These are phyloP conservation scores for Hydractinia echinata DNA, from an alignment of 30 jellyfish, hydroid and myxozoan genomes.

Conservation along the genomic window DNA sequence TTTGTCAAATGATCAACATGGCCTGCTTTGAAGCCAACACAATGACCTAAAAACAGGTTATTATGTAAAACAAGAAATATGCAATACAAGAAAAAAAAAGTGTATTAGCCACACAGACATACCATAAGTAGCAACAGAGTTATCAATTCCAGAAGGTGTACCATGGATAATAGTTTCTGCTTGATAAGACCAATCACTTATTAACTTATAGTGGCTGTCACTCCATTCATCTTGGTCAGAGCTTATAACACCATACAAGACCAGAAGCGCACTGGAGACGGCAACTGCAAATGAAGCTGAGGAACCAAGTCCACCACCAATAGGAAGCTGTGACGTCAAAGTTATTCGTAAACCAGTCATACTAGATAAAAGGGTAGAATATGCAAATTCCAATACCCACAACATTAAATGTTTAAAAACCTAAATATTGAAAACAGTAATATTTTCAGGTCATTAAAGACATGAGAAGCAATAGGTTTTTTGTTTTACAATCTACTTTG, in stretches of 20 bases:
- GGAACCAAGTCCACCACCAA: conserved; percentile 96
- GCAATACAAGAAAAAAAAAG: background rate
- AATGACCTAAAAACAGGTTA: too few species aligned
- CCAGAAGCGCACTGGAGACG: conserved; percentile 55
- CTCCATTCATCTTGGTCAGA: background rate
- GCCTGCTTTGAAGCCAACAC: too few species aligned
- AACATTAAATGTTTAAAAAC: too few species aligned
- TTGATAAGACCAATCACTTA: conserved; percentile 77
- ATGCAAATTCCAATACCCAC: background rate
- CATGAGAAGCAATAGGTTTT: too few species aligned
- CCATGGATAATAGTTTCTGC: conserved; percentile 88
- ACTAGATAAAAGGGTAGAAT: conserved; percentile 29
- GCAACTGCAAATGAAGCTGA: conserved; percentile 82
- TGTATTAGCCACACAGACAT: background rate
- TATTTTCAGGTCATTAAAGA: too few species aligned
- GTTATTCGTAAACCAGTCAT: conserved; percentile 47
- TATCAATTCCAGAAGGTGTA: conserved; percentile 96
- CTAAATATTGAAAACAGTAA: too few species aligned
- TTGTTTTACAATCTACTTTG: too few species aligned
- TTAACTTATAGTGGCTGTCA: conserved; percentile 41
- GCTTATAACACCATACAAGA: conserved; percentile 30
- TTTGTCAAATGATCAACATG: too few species aligned
- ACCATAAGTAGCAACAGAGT: conserved; percentile 73
- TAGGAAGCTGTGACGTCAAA: conserved; percentile 61
- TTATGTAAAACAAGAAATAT: background rate